Evolutionary conservation across 1,140 invertebrate species (phyloP).

Genomic region (Samia ricini): DNA sequence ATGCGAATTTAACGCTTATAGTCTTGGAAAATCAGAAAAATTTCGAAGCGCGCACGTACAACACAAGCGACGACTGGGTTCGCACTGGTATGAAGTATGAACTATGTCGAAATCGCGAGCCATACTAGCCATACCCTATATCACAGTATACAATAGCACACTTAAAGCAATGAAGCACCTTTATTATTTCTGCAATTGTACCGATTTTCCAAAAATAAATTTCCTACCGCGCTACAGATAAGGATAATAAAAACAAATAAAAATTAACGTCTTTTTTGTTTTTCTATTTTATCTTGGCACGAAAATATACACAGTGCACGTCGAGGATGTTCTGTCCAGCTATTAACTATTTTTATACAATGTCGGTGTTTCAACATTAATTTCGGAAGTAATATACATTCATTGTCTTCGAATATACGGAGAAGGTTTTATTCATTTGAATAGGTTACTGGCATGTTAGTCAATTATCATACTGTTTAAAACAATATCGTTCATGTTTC

Average conservation of each 20-base stretch:
- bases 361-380: background rate
- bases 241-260: background rate
- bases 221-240: background rate
- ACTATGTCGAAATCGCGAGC: background rate
- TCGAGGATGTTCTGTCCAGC: background rate
- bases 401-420: too few species aligned
- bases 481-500: too few species aligned
- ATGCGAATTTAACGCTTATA: background rate
- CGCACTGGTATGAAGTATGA: constrained; percentile 3
- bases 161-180: background rate
- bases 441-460: too few species aligned
- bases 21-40: constrained; percentile 3
- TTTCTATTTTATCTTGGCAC: background rate
- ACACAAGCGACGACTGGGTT: constrained; percentile 2
- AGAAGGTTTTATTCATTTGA: too few species aligned
- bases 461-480: too few species aligned
- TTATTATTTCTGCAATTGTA: background rate
- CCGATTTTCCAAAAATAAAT: background rate
- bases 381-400: background rate
- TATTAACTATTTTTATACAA: background rate
- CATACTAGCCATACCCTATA: background rate
- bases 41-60: background rate
- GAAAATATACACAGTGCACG: background rate
- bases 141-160: background rate
- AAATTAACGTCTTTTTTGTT: background rate